Evolutionary conservation across 2,797 vertebrate genomes (phyloP).

Genomic region (Anableps anableps): DNA sequence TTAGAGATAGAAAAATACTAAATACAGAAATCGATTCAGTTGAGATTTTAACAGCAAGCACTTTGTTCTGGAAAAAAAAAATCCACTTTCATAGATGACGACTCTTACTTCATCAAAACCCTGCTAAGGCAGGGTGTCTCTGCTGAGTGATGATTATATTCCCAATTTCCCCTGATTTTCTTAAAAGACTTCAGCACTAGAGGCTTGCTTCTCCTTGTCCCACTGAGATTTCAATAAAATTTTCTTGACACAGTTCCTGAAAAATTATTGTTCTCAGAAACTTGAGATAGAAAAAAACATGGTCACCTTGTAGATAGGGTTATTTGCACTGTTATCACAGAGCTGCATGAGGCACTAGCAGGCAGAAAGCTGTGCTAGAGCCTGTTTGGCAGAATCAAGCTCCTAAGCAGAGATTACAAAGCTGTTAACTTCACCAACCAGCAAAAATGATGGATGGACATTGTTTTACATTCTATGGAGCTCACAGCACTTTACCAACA

Average conservation of each 20-base stretch:
- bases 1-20: not conserved
- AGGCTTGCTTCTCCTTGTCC: not conserved
- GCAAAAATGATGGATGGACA: not conserved
- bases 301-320: not conserved
- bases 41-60: not conserved
- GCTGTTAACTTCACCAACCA: not conserved
- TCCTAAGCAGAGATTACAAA: not conserved
- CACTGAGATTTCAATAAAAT: not conserved
- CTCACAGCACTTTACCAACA: not conserved
- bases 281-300: not conserved
- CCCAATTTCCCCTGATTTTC: not conserved
- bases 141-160: conserved; percentile 1
- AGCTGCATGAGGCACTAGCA: not conserved
- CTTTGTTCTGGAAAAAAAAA: not conserved
- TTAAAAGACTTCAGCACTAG: not conserved
- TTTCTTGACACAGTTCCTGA: not conserved
- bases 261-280: not conserved
- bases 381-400: not conserved
- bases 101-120: not conserved
- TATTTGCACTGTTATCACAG: not conserved
- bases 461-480: not conserved
- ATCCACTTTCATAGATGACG: not conserved
- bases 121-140: not conserved
- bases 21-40: not conserved
- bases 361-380: not conserved